phyloP scores from a whole-genome alignment of 2,888 invertebrate species.

The Cryptus viduatorius region DNA sequence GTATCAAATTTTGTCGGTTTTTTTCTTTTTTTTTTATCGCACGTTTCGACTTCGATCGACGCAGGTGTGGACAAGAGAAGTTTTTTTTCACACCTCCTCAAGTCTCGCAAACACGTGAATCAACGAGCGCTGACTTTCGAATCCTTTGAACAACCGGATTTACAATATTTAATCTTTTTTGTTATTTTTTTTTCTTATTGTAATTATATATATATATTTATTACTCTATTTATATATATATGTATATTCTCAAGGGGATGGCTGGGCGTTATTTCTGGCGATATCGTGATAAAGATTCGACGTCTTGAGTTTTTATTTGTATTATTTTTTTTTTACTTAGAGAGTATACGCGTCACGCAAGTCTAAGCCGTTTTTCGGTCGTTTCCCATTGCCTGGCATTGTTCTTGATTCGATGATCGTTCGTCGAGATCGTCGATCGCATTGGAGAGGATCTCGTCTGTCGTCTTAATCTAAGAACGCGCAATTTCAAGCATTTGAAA shows the following conservation, averaged over 20 bases:
- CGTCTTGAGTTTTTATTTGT: background rate
- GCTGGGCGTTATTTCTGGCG: conserved; percentile 44
- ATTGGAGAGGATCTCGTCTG: too few species aligned
- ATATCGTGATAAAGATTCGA: conserved; percentile 45
- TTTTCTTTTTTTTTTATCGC: conserved; percentile 14
- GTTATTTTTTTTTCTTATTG: conserved; percentile 25
- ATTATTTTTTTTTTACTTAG: background rate
- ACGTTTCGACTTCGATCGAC: conserved; percentile 60
- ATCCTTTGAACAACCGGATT: conserved; percentile 59
- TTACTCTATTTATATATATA: conserved; percentile 45
- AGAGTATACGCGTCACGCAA: background rate
- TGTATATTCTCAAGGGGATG: conserved; percentile 48
- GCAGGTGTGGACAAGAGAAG: conserved; percentile 31
- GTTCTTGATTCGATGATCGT: background rate
- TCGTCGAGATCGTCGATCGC: background rate
- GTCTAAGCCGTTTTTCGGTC: conserved; percentile 1
- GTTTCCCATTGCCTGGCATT: conserved; percentile 2
- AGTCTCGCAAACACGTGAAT: conserved; percentile 48
- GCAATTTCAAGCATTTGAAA: too few species aligned
- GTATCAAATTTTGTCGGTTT: conserved; percentile 36
- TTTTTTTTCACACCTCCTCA: conserved; percentile 38
- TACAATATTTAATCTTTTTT: conserved; percentile 54
- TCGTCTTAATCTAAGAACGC: conserved; percentile 13
- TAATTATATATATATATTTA: conserved; percentile 1
- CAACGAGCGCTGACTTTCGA: conserved; percentile 63